phyloP scores from a whole-genome alignment of 2,797 vertebrate genomes.

The Pelodytes ibericus region DNA sequence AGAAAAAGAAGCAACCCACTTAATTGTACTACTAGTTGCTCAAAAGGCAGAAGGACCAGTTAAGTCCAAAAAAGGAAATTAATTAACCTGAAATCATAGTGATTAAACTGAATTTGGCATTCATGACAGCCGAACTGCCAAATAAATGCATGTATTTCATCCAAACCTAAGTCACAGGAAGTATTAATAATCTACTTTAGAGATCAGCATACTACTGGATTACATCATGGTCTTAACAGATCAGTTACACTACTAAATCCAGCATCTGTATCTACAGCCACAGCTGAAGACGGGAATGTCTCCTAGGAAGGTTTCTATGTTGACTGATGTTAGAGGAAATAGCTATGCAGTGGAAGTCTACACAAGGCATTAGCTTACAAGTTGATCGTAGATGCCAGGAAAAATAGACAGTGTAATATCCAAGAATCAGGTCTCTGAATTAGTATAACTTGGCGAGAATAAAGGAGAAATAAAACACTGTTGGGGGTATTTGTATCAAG shows the following conservation, averaged over 20 bases:
- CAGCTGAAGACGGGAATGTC: constrained; percentile 23
- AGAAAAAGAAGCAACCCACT: too few relatives aligned
- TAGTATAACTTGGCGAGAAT: background rate
- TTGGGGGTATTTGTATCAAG: background rate
- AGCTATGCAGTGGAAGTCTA: background rate
- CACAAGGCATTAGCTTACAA: background rate
- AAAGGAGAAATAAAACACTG: too few relatives aligned
- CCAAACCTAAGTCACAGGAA: constrained; percentile 7
- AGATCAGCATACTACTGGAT: constrained; percentile 19
- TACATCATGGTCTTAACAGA: background rate
- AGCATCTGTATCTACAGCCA: constrained; percentile 17
- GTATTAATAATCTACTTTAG: background rate
- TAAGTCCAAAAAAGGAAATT: too few relatives aligned
- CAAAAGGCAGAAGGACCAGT: too few relatives aligned
- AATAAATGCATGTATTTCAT: background rate
- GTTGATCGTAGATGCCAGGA: background rate
- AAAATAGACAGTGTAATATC: background rate
- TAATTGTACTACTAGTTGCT: too few relatives aligned
- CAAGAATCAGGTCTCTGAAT: background rate
- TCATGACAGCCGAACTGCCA: background rate
- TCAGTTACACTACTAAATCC: background rate
- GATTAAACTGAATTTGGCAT: too few relatives aligned
- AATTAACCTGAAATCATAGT: too few relatives aligned
- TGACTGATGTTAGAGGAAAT: constrained; percentile 5
- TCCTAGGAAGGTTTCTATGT: constrained; percentile 1